Evolutionary conservation across 2,888 invertebrate species (phyloP).

Genomic region (Agelastica alni): DNA sequence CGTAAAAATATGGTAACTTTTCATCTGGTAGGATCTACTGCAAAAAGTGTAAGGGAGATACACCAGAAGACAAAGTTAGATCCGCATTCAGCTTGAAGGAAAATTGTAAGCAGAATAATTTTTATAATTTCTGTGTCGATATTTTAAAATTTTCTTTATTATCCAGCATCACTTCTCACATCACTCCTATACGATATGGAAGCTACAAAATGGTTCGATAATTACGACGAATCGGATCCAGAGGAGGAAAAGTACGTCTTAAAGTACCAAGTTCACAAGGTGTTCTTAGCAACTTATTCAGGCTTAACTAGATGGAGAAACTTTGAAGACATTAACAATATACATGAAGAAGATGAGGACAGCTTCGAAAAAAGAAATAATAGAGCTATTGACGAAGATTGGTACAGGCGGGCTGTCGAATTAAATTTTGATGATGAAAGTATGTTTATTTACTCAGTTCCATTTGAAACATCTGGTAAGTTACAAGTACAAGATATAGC

Average conservation of each 20-base stretch:
- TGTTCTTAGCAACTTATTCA: slow-evolving; percentile 87
- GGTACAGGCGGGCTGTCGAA: slow-evolving; percentile 87
- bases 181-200: slow-evolving; percentile 48
- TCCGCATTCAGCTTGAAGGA: slow-evolving; percentile 31
- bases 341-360: slow-evolving; percentile 49
- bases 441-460: slow-evolving; percentile 81
- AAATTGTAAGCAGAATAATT: slow-evolving; percentile 29
- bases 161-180: slow-evolving; percentile 27
- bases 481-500: too few relatives aligned
- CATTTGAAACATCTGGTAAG: slow-evolving; percentile 63
- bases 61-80: slow-evolving; percentile 39
- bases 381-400: slow-evolving; percentile 81
- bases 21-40: slow-evolving; percentile 77
- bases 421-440: slow-evolving; percentile 75
- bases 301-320: slow-evolving; percentile 84
- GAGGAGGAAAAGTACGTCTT: slow-evolving; percentile 30
- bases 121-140: not conserved
- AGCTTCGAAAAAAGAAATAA: slow-evolving; percentile 62
- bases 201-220: slow-evolving; percentile 48
- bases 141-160: not conserved
- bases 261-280: slow-evolving; percentile 50
- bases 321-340: slow-evolving; percentile 34
- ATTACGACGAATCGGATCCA: slow-evolving; percentile 35
- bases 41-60: slow-evolving; percentile 37
- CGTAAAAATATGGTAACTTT: too few relatives aligned